Percentiles rank a stretch among this genome's conserved stretches.
phyloP scores from a whole-genome alignment of 1,140 invertebrate species.

The Vanessa atalanta region DNA sequence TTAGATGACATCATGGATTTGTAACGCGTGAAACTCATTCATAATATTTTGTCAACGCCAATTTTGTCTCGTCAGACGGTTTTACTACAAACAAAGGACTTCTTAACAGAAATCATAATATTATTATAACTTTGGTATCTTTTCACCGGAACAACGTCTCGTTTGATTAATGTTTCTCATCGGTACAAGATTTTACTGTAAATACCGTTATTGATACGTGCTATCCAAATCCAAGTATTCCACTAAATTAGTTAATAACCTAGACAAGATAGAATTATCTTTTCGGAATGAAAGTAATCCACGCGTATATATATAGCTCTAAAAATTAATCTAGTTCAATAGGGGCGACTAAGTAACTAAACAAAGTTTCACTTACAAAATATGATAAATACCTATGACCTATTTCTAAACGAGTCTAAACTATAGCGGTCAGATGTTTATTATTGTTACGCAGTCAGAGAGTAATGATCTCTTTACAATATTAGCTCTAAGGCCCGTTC shows the following conservation, averaged over 20 bases:
- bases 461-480: constrained; percentile 30
- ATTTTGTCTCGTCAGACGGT: not conserved
- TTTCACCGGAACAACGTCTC: too few relatives aligned
- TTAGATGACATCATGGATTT: not conserved
- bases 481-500: constrained; percentile 8
- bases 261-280: not conserved
- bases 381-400: constrained; percentile 27
- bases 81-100: not conserved
- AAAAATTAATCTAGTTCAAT: not conserved
- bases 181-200: too few relatives aligned
- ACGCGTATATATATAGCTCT: not conserved
- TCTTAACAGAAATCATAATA: not conserved
- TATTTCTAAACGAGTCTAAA: constrained; percentile 26
- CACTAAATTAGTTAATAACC: too few relatives aligned
- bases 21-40: not conserved
- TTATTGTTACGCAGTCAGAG: constrained; percentile 13
- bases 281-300: not conserved
- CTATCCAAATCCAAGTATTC: too few relatives aligned
- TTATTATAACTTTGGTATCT: too few relatives aligned
- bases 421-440: constrained; percentile 9
- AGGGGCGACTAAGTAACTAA: too few relatives aligned
- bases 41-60: not conserved
- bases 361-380: not conserved
- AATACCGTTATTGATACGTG: too few relatives aligned
- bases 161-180: too few relatives aligned